These are phyloP conservation scores for Ametastegia equiseti DNA, from an alignment of 2,888 invertebrate genomes.

Conservation along the genomic window DNA sequence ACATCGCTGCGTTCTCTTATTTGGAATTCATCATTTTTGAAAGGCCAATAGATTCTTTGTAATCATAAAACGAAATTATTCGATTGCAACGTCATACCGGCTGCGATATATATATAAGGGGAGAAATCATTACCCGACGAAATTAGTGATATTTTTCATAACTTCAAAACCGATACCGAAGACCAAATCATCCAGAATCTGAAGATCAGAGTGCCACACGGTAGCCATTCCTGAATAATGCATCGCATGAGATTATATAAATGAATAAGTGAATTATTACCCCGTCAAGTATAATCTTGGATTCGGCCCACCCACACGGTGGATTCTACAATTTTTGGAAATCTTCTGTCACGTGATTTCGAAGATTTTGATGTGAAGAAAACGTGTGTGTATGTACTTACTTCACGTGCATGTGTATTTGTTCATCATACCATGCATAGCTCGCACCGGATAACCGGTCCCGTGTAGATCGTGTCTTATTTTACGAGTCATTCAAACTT, in stretches of 20 bases:
- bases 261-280: slow-evolving; percentile 42
- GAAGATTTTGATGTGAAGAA: not conserved
- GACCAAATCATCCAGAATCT: not conserved
- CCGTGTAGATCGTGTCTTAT: slow-evolving; percentile 13
- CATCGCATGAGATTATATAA: slow-evolving; percentile 35
- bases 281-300: slow-evolving; percentile 29
- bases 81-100: not conserved
- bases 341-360: not conserved
- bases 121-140: not conserved
- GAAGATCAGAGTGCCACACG: slow-evolving; percentile 23
- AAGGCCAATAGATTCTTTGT: slow-evolving; percentile 36
- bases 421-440: slow-evolving; percentile 25
- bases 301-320: slow-evolving; percentile 26
- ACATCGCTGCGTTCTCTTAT: slow-evolving; percentile 16
- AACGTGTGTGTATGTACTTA: not conserved
- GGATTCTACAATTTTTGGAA: slow-evolving; percentile 37
- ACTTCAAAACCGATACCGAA: not conserved
- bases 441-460: slow-evolving; percentile 38
- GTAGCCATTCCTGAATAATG: slow-evolving; percentile 37
- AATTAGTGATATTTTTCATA: slow-evolving; percentile 5
- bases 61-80: slow-evolving; percentile 12
- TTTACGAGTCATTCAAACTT: slow-evolving; percentile 43
- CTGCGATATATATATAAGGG: not conserved
- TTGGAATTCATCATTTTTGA: slow-evolving; percentile 38
- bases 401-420: not conserved